Evolutionary conservation across 2,113 vertebrate species (phyloP).

Genomic region (Rhinopomastus cyanomelas): DNA sequence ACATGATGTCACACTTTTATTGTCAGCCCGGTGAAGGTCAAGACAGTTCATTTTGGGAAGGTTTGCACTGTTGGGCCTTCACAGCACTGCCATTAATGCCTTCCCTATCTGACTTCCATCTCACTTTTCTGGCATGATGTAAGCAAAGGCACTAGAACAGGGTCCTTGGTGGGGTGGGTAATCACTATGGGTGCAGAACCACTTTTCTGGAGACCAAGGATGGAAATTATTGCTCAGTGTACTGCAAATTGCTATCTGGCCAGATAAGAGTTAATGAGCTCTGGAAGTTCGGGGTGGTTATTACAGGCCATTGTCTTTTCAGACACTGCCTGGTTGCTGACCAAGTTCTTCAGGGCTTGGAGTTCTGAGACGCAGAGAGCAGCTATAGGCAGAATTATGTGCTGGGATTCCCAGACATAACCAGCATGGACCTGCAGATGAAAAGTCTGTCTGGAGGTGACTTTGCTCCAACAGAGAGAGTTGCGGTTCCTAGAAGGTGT

Average conservation of each 20-base stretch:
- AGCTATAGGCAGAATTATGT: neutral
- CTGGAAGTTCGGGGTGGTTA: neutral
- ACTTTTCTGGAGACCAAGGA: slow-evolving; percentile 57
- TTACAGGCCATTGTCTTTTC: neutral
- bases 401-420: no score
- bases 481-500: neutral
- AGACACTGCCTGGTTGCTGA: neutral
- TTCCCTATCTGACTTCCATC: slow-evolving; percentile 69
- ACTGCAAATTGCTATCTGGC: slow-evolving; percentile 43
- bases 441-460: neutral
- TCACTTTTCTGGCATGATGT: slow-evolving; percentile 69
- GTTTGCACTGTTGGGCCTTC: slow-evolving; percentile 70
- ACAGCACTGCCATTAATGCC: slow-evolving; percentile 71
- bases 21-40: slow-evolving; percentile 75
- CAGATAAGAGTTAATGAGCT: slow-evolving; percentile 14
- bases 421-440: neutral
- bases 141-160: slow-evolving; percentile 26
- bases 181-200: slow-evolving; percentile 33
- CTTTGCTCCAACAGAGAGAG: neutral
- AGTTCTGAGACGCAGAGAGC: neutral
- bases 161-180: slow-evolving; percentile 46
- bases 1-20: slow-evolving; percentile 78
- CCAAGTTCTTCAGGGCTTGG: neutral
- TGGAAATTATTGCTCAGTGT: slow-evolving; percentile 60
- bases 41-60: slow-evolving; percentile 72